These are phyloP conservation scores for Drosophila tanythrix DNA, from an alignment of 2,888 invertebrate genomes.

Conservation along the genomic window DNA sequence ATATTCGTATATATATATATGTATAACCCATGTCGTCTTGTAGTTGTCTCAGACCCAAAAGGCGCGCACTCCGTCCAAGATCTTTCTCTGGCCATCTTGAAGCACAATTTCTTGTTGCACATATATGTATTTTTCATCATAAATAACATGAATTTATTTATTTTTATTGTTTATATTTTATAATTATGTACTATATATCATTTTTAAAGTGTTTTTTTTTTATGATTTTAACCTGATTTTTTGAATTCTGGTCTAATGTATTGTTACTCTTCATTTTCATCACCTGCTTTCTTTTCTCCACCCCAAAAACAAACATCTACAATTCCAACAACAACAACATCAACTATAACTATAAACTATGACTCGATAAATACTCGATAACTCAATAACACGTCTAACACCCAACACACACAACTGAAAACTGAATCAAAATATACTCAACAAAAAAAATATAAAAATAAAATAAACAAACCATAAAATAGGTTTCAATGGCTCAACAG, in stretches of 20 bases:
- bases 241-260: conserved; percentile 77
- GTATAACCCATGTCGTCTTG: conserved; percentile 45
- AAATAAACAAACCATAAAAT: conserved; percentile 43
- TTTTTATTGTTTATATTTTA: conserved; percentile 31
- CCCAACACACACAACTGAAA: conserved; percentile 32
- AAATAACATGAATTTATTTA: conserved; percentile 25
- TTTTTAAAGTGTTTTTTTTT: conserved; percentile 47
- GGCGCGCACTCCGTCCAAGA: conserved; percentile 22
- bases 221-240: conserved; percentile 47
- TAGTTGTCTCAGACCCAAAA: conserved; percentile 56
- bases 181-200: conserved; percentile 34
- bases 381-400: conserved; percentile 22
- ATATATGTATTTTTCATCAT: conserved; percentile 30
- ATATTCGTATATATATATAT: conserved; percentile 11
- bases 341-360: conserved; percentile 29
- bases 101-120: conserved; percentile 52
- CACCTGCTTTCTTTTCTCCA: conserved; percentile 69
- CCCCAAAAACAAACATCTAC: conserved; percentile 49
- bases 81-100: conserved; percentile 34
- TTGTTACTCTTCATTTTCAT: conserved; percentile 78
- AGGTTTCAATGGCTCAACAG: conserved; percentile 85
- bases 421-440: conserved; percentile 30
- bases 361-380: conserved; percentile 36
- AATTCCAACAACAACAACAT: conserved; percentile 32
- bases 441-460: conserved; percentile 17